Evolutionary conservation across 2,888 invertebrate species (phyloP), one percentile per base, ranked within the genome.

Genomic region (Drosophila anceps): DNA sequence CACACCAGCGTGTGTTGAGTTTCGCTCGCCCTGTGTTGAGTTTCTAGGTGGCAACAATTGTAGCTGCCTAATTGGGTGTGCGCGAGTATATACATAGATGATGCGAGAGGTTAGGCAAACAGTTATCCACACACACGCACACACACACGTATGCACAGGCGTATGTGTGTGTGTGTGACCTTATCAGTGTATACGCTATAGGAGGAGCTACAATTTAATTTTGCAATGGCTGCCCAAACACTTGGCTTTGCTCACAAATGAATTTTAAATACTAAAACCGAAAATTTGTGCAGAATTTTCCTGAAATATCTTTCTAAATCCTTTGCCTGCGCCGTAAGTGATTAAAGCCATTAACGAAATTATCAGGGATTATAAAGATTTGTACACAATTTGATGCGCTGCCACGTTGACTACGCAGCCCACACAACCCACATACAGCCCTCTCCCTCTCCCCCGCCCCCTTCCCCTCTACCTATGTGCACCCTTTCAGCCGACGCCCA

Each of bases 331-430:
- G 75, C 69, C 18, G 90, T 86, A 85, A 91, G 88, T 92, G 92
- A 92, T 92, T 92, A 92, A 92, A 91, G 81, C 92, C 92, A 92
- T 92, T 92, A 92, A 92, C 91, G 88, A 92, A 92, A 92, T 92
- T 92, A 92, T 92, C 90, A 88, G 69, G 91, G 92, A 92, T 92
- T 92, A 91, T 88, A 86, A 84, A 86, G 92, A 92, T 92, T 91
- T 92, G 79, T 84, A 76, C 76, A 78, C 80, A 79, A 89, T 88
- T 87, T 81, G 76, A 79, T 86, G 89, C 75, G 74, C 70, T 57
- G 69, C 73, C 75, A 78, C 72, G 77, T 54, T 69, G 66, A 60
- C 69, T 15, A 37, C 43, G 5, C 46, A 46, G 4, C 46, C 15
- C 24, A 24, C 50, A 12, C 18, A 0, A 1, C 37, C 20, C 27